Evolutionary conservation across 2,797 vertebrate species (phyloP).

Genomic region (Phrynocephalus vlangalii): DNA sequence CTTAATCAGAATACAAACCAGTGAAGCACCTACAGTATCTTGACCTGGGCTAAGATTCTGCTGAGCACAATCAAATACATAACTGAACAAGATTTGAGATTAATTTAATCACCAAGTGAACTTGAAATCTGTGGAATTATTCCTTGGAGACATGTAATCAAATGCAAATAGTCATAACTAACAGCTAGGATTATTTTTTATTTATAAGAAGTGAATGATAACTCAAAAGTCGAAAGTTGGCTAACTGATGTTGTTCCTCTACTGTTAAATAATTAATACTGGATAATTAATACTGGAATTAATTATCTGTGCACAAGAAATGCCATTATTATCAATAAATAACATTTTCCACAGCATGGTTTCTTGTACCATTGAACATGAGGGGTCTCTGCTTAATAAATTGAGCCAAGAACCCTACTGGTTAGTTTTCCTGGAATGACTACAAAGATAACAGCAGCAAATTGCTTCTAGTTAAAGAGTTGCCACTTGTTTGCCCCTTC

Average conservation of each 20-base stretch:
- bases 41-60: not conserved
- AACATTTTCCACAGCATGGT: not conserved
- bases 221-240: not conserved
- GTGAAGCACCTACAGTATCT: not conserved
- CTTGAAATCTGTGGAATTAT: not conserved
- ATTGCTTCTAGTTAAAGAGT: too few species aligned
- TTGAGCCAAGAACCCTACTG: too few species aligned
- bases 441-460: too few species aligned
- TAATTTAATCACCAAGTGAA: not conserved
- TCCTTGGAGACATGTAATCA: not conserved
- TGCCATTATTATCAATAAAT: not conserved
- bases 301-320: not conserved
- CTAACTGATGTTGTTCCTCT: not conserved
- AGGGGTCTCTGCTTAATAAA: not conserved
- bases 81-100: not conserved
- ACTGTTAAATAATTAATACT: not conserved
- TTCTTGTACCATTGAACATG: not conserved
- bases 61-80: not conserved
- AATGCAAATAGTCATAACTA: not conserved
- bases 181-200: not conserved
- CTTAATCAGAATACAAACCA: not conserved
- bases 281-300: not conserved
- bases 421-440: too few species aligned
- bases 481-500: too few species aligned
- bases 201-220: not conserved